Evolutionary conservation across 1,140 invertebrate genomes (phyloP).

Genomic region (Papilio helenus): DNA sequence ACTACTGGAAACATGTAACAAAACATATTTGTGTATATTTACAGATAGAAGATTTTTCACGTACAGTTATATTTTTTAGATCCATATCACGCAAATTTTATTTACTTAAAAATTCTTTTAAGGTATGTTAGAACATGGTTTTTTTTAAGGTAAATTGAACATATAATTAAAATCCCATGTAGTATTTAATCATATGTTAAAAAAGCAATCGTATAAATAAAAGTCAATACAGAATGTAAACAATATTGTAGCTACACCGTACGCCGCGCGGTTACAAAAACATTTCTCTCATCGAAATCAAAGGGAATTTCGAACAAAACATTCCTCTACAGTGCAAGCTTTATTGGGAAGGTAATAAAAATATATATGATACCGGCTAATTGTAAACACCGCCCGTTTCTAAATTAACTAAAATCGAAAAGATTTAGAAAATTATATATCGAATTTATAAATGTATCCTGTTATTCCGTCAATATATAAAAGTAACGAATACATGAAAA

Average conservation of each 20-base stretch:
- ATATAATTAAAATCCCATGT: neutral
- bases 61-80: no score
- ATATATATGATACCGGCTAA: neutral
- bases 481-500: no score
- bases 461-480: no score
- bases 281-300: neutral
- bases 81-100: no score
- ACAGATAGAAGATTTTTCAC: no score
- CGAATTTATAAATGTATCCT: neutral
- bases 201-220: constrained; percentile 8
- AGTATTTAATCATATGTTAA: neutral
- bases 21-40: no score
- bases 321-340: constrained; percentile 23
- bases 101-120: no score
- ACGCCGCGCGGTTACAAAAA: constrained; percentile 7
- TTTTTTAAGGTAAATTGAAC: neutral
- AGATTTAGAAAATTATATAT: neutral
- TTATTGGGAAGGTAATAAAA: constrained; percentile 24
- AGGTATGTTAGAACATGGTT: no score
- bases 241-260: neutral
- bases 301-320: neutral
- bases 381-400: neutral
- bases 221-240: neutral
- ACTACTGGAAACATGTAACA: no score
- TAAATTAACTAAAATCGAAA: neutral